Evolutionary conservation across 1,140 invertebrate genomes (phyloP).

Genomic region (Ephestia elutella): DNA sequence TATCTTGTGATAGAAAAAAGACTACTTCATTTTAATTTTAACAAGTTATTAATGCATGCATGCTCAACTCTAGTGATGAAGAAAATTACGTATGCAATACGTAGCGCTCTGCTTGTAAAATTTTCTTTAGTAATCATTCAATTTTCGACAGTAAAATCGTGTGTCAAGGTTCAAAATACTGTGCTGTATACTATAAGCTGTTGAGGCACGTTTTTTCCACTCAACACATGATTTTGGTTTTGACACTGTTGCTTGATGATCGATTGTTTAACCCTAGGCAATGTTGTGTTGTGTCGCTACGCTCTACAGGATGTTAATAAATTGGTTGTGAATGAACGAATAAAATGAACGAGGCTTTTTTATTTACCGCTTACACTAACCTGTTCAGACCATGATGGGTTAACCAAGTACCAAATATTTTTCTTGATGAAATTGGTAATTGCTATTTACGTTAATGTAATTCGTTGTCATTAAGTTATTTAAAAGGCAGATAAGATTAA

Average conservation of each 20-base stretch:
- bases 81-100: slow-evolving; percentile 3
- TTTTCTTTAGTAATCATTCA: not conserved
- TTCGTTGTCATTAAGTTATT: too few species aligned
- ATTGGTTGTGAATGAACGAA: too few species aligned
- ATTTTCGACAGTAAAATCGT: not conserved
- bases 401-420: too few species aligned
- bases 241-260: slow-evolving; percentile 3
- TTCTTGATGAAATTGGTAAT: too few species aligned
- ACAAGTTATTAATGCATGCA: not conserved
- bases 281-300: not conserved
- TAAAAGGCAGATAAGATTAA: too few species aligned
- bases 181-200: not conserved
- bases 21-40: not conserved
- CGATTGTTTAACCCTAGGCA: not conserved
- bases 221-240: not conserved
- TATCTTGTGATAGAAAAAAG: not conserved
- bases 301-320: not conserved
- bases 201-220: not conserved
- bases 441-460: too few species aligned
- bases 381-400: too few species aligned
- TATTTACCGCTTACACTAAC: too few species aligned
- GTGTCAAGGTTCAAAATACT: not conserved
- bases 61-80: not conserved
- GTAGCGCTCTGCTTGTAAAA: not conserved
- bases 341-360: too few species aligned